A percentile compares a stretch with the other conserved stretches of the same genome.
Conservation (phyloP, 2,113 vertebrate species). For the Nematolebias whitei region DNA sequence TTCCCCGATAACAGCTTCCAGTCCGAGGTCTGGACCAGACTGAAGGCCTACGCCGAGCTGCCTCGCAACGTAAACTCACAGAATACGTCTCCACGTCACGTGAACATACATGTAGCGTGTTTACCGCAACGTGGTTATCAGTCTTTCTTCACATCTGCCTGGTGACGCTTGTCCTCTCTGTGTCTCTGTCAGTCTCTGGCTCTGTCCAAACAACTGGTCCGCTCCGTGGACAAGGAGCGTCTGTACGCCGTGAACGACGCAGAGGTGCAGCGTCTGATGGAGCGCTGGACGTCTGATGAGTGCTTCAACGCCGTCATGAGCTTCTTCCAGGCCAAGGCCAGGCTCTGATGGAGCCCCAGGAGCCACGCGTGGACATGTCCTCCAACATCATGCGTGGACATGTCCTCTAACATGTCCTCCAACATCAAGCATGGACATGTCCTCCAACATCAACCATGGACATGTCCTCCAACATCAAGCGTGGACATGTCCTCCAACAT, state of each 20-base stretch:
- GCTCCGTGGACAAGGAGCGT: conserved; percentile 82
- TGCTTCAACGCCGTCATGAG: conserved; percentile 81
- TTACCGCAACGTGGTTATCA: too few relatives aligned
- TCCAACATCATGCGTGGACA: too few relatives aligned
- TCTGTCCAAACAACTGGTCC: conserved; percentile 87
- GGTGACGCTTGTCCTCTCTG: too few relatives aligned
- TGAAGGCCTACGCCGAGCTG: conserved; percentile 84
- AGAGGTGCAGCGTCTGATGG: conserved; percentile 81
- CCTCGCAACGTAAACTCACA: conserved; percentile 83
- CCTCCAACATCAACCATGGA: too few relatives aligned
- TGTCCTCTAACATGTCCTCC: too few relatives aligned
- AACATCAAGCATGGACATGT: too few relatives aligned
- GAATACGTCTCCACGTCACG: conserved; percentile 1
- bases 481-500: too few relatives aligned
- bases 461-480: too few relatives aligned
- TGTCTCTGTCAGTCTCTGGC: conserved; percentile 79
- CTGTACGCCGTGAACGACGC: conserved; percentile 82
- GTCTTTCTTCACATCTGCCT: too few relatives aligned
- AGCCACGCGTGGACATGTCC: too few relatives aligned
- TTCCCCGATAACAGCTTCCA: conserved; percentile 89
- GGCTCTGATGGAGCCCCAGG: conserved; percentile 68
- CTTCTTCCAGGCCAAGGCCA: conserved; percentile 87
- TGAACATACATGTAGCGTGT: too few relatives aligned
- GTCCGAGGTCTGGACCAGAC: conserved; percentile 86
- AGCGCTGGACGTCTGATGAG: conserved; percentile 88